These are phyloP conservation scores for Otolemur crassicaudatus DNA, from an alignment of 2,797 vertebrate genomes.

Conservation along the genomic window DNA sequence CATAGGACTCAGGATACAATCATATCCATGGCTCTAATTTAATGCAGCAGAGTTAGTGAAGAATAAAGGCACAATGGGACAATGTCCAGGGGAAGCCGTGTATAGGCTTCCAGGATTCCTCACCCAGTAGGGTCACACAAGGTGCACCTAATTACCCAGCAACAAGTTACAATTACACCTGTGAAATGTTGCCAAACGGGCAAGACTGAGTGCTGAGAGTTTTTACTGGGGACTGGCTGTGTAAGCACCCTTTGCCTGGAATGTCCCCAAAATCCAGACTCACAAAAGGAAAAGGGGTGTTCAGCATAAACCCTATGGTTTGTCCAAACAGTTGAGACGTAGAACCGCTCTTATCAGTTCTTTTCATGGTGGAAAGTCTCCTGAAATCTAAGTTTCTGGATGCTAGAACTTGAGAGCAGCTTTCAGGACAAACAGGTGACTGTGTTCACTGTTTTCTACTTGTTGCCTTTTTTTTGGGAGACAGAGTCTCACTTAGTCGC, in stretches of 20 bases:
- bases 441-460: neutral
- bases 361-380: neutral
- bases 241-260: neutral
- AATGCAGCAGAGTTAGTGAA: neutral
- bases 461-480: too few relatives aligned
- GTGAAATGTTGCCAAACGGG: neutral
- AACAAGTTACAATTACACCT: fast-evolving
- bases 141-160: neutral
- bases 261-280: neutral
- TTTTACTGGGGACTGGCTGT: neutral
- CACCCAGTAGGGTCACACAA: neutral
- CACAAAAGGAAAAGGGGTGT: neutral
- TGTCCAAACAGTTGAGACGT: neutral
- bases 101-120: neutral
- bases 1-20: neutral
- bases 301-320: neutral
- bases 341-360: neutral
- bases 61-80: neutral
- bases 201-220: fast-evolving
- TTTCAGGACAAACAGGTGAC: neutral
- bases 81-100: neutral
- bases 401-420: neutral
- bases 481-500: too few relatives aligned
- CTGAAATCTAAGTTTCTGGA: neutral
- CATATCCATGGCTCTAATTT: fast-evolving